Base-by-base conservation (phyloP, 2,888 invertebrate genomes). In the Lapara coniferarum region DNA sequence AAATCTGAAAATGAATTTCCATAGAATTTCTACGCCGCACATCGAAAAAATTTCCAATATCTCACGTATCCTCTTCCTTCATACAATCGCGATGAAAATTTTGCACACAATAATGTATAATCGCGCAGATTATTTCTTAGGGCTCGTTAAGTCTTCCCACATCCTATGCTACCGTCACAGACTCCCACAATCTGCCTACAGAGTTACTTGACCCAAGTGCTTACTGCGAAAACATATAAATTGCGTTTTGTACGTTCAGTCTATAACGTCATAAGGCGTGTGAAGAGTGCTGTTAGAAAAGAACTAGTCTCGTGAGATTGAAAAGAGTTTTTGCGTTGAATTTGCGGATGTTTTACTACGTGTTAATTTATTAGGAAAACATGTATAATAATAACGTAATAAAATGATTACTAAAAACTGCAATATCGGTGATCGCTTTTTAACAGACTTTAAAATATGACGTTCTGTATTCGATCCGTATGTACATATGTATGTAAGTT, bases 191-290 rank as follows among this genome's bases (percentile, higher is more conserved):
- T 51, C 55, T 51, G 30, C 69, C 66, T 66, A 69, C 66, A 66
- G 19, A 69, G 56, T 69, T 57, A 66, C 56, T 66, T 69, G 66
- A 69, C 69, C 69, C 55, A 69, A 25, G 66, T 53, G 16, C 10
- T 57, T 57, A 14, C 44, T n/a, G 63, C 13, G 59, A 44, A 59
- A 44, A 44, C 44, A 44, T 59, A 46, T 46, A 16, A 44, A 59
- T 59, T 59, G 13, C 63, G 63, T 46, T 63, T 13, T 55, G 55
- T 19, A 25, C 56, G 10, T 63, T 63, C 46, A 13, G 8, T 46
- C 13, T 13, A 6, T 37, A 56, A 56, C 16, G 44, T 56, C 63
- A 46, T 19, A 16, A 46, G 55, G 10, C 46, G 63, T 63, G 49
- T 49, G 49, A 63, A 19, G 49, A 19, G 7, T 19, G 16, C 25